A percentile compares a stretch with the other conserved stretches of the same genome.
Evolutionary conservation across 2,888 invertebrate species (phyloP).

Genomic region (Sesia apiformis): DNA sequence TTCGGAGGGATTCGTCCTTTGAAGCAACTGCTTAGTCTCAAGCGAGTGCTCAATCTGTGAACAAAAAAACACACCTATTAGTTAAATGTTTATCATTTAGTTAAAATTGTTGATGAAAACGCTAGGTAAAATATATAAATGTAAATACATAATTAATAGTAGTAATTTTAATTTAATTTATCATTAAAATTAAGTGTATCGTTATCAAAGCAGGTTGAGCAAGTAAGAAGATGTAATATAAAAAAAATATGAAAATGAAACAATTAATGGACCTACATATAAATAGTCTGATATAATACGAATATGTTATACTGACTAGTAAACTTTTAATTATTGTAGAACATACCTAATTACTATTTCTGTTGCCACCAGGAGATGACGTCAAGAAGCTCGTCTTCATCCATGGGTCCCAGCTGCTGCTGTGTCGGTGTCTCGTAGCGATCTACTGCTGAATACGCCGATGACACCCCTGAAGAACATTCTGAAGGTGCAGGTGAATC

Average conservation of each 20-base stretch:
- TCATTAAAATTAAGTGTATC: too few species aligned
- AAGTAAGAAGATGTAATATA: too few species aligned
- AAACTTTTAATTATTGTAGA: background rate
- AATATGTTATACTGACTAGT: too few species aligned
- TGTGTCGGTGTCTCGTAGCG: slow-evolving; percentile 58
- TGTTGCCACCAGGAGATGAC: slow-evolving; percentile 91
- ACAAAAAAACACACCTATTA: slow-evolving; percentile 35
- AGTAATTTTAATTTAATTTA: too few species aligned
- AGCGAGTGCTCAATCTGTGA: slow-evolving; percentile 33
- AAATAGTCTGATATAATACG: too few species aligned
- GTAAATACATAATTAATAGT: too few species aligned
- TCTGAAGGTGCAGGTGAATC: slow-evolving; percentile 84
- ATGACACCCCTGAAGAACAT: slow-evolving; percentile 76
- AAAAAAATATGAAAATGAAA: too few species aligned
- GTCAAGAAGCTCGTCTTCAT: slow-evolving; percentile 91
- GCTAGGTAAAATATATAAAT: too few species aligned
- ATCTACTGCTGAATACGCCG: slow-evolving; percentile 60
- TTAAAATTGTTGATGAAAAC: too few species aligned
- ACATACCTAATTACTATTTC: slow-evolving; percentile 57
- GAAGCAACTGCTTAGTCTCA: slow-evolving; percentile 12
- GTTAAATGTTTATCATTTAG: background rate
- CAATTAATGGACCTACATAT: too few species aligned
- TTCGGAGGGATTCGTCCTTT: slow-evolving; percentile 63
- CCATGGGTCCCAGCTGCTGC: slow-evolving; percentile 81
- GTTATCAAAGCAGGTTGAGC: too few species aligned